Base-by-base conservation (phyloP, 2,797 vertebrate species). In the Capromys pilorides region DNA sequence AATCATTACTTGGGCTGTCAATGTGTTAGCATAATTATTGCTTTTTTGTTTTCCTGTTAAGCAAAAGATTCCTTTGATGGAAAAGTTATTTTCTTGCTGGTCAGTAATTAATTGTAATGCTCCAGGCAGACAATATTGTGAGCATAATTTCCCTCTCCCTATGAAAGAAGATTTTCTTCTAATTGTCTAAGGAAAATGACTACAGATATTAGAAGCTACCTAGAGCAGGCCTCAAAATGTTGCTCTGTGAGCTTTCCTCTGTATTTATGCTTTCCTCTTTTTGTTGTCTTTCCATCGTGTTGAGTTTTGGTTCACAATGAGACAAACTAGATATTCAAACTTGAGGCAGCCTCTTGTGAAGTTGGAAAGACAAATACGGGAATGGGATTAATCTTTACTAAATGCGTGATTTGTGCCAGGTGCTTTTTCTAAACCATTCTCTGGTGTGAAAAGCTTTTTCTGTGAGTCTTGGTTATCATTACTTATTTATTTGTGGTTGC, bases 1-100 rank as follows among this genome's bases (percentile, higher is more conserved):
- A 49, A 66, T 33, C n/a, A 91, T 94, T 73, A 62, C 28, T 82
- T 45, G 61, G 51, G 51, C 45, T 92, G 51, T 95, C 93, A 97
- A 82, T 92, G 69, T 19, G 5, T 66, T 81, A 86, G 77, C 49
- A 80, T 94, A 83, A 51, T 91, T 73, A 86, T 36, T 75, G 16
- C 22, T 41, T 57, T 73, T 85, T 91, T 88, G n/a, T 91, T 94
- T 95, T 24, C 67, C 54, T 88, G 26, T 71, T 57, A 89, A 81
- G 45, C 22, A 16, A 59, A 88, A 66, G 66, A 71, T 91, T 10
- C 16, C 22, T 86, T 28, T 57, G 6, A 86, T 64, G 6, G 54
- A 84, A 91, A 91, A 91, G 21, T 75, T 86, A 59, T 1, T 93
- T 39, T 90, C 18, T 95, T 79, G 61, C 54, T 95, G 51, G 84